Conservation (phyloP, 2,888 invertebrate genomes). For the Subacronicta megacephala region DNA sequence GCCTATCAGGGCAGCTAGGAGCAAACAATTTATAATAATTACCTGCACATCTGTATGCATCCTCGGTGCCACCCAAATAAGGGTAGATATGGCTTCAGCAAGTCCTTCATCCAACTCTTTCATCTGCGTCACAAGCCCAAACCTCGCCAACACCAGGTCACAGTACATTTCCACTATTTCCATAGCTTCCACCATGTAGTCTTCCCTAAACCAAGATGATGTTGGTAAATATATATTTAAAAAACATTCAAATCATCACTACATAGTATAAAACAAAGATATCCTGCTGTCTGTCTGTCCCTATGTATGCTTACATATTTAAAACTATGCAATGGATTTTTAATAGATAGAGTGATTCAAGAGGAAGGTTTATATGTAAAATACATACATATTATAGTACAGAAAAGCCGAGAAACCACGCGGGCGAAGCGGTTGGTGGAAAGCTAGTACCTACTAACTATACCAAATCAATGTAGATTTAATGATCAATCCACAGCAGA, state of each 20-base stretch:
- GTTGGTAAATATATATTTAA: too few species aligned
- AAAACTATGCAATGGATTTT: neutral
- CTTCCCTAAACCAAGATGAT: slow-evolving; percentile 92
- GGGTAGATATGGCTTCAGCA: slow-evolving; percentile 97
- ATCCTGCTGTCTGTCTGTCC: too few species aligned
- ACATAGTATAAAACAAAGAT: too few species aligned
- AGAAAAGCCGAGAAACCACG: too few species aligned
- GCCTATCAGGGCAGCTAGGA: too few species aligned
- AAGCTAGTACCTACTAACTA: too few species aligned
- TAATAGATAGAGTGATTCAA: too few species aligned
- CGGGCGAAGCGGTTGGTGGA: too few species aligned
- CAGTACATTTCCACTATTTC: slow-evolving; percentile 99
- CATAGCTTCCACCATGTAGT: slow-evolving; percentile 99
- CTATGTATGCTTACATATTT: too few species aligned
- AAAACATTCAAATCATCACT: neutral
- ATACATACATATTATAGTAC: too few species aligned
- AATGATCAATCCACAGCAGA: neutral
- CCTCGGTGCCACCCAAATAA: slow-evolving; percentile 99
- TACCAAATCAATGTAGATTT: neutral
- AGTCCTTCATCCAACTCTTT: slow-evolving; percentile 98
- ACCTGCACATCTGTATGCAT: slow-evolving; percentile 95
- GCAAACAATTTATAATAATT: too few species aligned
- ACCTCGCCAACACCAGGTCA: slow-evolving; percentile 98
- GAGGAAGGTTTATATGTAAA: too few species aligned
- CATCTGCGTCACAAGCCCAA: slow-evolving; percentile 99